phyloP scores from a whole-genome alignment of 2,113 vertebrate species.

The Sterna hirundo region DNA sequence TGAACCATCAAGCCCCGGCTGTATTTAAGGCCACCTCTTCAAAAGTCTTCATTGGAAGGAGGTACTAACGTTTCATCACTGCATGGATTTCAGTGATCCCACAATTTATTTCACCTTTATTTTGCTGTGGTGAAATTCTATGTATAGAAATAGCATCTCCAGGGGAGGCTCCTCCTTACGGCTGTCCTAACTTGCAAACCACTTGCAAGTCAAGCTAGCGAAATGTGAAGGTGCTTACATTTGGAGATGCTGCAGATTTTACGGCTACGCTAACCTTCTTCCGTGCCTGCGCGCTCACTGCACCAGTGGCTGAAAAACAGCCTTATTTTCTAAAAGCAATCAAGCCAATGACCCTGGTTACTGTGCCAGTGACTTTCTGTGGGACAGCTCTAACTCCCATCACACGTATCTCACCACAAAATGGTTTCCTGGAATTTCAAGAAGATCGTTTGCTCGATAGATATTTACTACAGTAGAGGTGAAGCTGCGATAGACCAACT shows the following conservation, averaged over 20 bases:
- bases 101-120: not conserved
- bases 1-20: not conserved
- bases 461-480: not conserved
- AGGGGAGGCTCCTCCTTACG: not conserved
- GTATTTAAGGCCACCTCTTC: not conserved
- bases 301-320: not conserved
- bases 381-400: not conserved
- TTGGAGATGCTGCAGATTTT: not conserved
- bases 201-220: not conserved
- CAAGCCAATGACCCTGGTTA: not conserved
- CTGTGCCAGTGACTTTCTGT: not conserved
- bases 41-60: not conserved
- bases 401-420: not conserved
- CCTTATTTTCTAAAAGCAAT: not conserved
- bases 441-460: not conserved
- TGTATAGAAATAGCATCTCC: not conserved
- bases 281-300: not conserved
- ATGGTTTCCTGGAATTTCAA: not conserved
- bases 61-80: not conserved
- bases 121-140: not conserved
- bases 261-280: rapidly evolving
- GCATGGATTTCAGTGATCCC: rapidly evolving
- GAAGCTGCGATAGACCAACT: rapidly evolving
- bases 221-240: not conserved
- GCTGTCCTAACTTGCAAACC: not conserved